phyloP scores from a whole-genome alignment of 2,113 vertebrate genomes.

The Pluvialis apricaria region DNA sequence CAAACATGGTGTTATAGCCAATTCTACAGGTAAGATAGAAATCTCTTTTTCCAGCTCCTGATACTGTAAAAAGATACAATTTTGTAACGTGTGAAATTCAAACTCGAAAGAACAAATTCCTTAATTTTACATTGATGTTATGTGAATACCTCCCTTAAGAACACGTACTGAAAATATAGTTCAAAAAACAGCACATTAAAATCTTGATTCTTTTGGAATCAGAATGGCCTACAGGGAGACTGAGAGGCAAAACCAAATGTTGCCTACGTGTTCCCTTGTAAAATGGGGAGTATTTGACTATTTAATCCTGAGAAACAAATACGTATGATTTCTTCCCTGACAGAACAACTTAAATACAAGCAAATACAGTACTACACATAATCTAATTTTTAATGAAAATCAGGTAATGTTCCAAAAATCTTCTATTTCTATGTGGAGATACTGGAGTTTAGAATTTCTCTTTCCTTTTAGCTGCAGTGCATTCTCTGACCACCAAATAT shows the following conservation, averaged over 20 bases:
- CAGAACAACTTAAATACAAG: not conserved
- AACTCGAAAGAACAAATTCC: not conserved
- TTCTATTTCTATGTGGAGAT: not conserved
- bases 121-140: not conserved
- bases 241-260: not conserved
- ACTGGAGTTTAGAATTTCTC: not conserved
- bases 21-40: not conserved
- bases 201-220: not conserved
- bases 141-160: not conserved
- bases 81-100: not conserved
- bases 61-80: not conserved
- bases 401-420: not conserved
- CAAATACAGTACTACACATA: not conserved
- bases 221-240: not conserved
- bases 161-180: not conserved
- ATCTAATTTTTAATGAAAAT: not conserved
- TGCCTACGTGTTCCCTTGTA: not conserved
- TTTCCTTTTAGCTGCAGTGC: not conserved
- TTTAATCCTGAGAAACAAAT: not conserved
- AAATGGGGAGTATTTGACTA: not conserved
- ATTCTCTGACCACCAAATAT: not conserved
- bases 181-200: not conserved
- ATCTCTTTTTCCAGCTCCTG: not conserved
- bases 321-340: not conserved
- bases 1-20: not conserved